phyloP scores from a whole-genome alignment of 2,113 vertebrate genomes.

The Cricetomys ansorgei region DNA sequence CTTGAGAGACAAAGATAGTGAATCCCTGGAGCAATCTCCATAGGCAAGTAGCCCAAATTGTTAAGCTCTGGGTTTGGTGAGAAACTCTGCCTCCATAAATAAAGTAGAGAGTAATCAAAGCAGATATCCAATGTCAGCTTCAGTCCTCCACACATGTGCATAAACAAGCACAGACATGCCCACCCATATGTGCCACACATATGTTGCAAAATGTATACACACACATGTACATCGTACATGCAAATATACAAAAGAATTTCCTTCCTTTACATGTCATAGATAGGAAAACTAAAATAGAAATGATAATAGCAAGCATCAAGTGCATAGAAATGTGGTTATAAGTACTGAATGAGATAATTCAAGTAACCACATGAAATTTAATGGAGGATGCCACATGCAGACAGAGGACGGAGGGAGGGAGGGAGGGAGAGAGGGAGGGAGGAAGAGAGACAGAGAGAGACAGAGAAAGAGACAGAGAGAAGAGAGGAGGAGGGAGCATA shows the following conservation, averaged over 20 bases:
- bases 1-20: too few species aligned
- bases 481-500: background rate
- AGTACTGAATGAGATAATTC: slow-evolving; percentile 34
- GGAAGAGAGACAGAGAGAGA: background rate
- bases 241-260: background rate
- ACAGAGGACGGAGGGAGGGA: too few species aligned
- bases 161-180: background rate
- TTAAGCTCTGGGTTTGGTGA: too few species aligned
- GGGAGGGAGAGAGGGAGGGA: background rate
- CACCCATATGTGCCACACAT: background rate
- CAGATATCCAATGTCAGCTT: background rate
- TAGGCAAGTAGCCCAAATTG: background rate
- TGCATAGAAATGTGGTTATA: background rate
- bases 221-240: background rate
- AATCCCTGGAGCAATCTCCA: background rate
- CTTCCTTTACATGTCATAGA: slow-evolving; percentile 29
- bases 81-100: background rate
- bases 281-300: background rate
- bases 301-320: background rate
- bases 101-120: background rate
- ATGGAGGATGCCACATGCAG: background rate
- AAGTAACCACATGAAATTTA: background rate
- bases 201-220: background rate
- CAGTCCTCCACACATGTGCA: background rate
- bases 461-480: background rate